Evolutionary conservation across 2,113 vertebrate genomes (phyloP), one percentile per base, ranked within the genome.

Genomic region (Urocynchramus pylzowi): DNA sequence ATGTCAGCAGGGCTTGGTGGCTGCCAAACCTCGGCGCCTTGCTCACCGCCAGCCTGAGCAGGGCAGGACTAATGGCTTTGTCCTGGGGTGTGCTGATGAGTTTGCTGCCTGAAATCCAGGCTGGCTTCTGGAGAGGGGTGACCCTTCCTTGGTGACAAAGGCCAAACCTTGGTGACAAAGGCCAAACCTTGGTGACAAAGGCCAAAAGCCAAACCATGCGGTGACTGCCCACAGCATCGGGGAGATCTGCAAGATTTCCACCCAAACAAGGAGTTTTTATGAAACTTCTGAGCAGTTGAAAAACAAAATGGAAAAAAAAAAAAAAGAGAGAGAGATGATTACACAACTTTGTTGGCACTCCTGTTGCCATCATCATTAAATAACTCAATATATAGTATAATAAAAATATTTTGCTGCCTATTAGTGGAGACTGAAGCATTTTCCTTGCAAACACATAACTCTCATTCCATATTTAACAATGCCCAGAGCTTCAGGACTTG

Each of bases 201-300:
- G n/a, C n/a, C n/a, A n/a, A n/a, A n/a, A n/a, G 75, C 88, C 92
- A 77, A 73, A 53, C 45, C 57, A 1, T 4, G 6, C 0, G 0
- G 42, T 19, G 71, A 50, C 3, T 0, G 59, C 45, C 35, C 33
- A 3, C 8, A 24, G 16, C 28, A 9, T 8, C 3, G 0, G 20
- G 31, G 11, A 79, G 26, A 57, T 26, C 13, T n/a, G 75, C 39
- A 33, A 69, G 75, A 3, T 23, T 86, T 83, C 0, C 0, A 77
- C 57, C 59, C 39, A 84, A 96, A 91, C 42, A 67, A 76, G 78
- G 84, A 65, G 50, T 4, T 80, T 89, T 73, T 13, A 23, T 54
- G 71, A 67, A 86, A 79, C 31, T 28, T 82, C 50, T 15, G 23
- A 75, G 41, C 9, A 5, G 37, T 0, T 45, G 57, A 17, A 16